Base-by-base conservation (phyloP, 2,888 invertebrate species). In the Myopa testacea region DNA sequence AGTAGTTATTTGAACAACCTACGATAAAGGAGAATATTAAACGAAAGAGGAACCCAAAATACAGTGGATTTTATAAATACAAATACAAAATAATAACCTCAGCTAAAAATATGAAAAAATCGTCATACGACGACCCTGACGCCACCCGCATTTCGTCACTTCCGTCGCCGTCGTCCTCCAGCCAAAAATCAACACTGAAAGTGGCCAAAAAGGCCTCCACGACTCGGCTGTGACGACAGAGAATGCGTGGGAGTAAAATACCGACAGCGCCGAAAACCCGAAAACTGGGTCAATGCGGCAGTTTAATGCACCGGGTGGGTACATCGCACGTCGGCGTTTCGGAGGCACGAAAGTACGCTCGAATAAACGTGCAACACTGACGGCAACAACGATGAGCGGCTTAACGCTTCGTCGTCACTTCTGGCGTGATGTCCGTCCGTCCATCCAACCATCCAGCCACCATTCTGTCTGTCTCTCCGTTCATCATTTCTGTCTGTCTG, bases 281-380 rank as follows among this genome's bases (percentile, higher is more conserved):
- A 75, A 80, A 84, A 82, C 80, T 84, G 81, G 87, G 87, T 86
- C 85, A 87, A 85, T 87, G 86, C 86, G 85, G 87, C 80, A 84
- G 83, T 84, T 84, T 84, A 85, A 85, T 85, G 85, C 83, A 84
- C 84, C 79, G 77, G 78, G 81, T 78, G 79, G 45, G 45, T 45
- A 6, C 80, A 78, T 79, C 79, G 81, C 76, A 79, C 81, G 79
- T 78, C 75, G 65, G 65, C 67, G 8, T n/a, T 38, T 45, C 10
- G 62, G 45, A 62, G 19, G 73, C 63, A 63, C 63, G 73, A 72
- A 16, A 37, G 40, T 50, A 19, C 70, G 45, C 50, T 40, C 50
- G n/a, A 19, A 69, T 26, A 26, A 69, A 45, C 69, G 40, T 69
- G 69, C 52, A 69, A 26, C 69, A 69, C 19, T 12, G 45, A 45